A percentile compares a stretch with the other conserved stretches of the same genome.
Evolutionary conservation across 2,113 vertebrate genomes (phyloP).

Genomic region (Callaeas wilsoni): DNA sequence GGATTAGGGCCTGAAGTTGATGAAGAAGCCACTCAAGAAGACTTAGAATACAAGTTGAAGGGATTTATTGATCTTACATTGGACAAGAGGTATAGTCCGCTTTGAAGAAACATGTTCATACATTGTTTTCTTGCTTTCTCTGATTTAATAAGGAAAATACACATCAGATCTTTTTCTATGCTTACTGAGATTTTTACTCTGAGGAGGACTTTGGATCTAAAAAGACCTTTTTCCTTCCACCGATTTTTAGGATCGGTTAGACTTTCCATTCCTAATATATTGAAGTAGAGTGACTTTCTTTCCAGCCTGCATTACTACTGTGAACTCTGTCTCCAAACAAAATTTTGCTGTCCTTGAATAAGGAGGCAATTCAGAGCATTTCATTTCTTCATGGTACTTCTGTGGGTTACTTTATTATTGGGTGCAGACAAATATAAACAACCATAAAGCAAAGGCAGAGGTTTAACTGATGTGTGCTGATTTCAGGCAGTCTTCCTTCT

Average conservation of each 20-base stretch:
- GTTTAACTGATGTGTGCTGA: not conserved
- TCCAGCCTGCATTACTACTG: not conserved
- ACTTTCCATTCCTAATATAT: not conserved
- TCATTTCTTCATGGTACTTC: not conserved
- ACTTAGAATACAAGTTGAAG: constrained; percentile 93
- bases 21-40: constrained; percentile 90
- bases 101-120: not conserved
- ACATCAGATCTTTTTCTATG: not conserved
- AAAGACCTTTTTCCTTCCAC: not conserved
- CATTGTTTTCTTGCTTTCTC: not conserved
- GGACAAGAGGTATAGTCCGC: constrained; percentile 86
- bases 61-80: constrained; percentile 92
- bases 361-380: not conserved
- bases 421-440: not conserved
- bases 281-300: not conserved
- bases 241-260: not conserved
- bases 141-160: not conserved
- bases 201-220: not conserved
- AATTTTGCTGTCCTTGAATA: not conserved
- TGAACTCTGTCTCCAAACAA: not conserved
- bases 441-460: not conserved
- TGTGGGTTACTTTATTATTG: not conserved
- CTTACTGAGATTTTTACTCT: not conserved
- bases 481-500: not conserved
- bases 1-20: constrained; percentile 82